Conservation (phyloP, 2,113 vertebrate species). For the Phyllostomus discolor region DNA sequence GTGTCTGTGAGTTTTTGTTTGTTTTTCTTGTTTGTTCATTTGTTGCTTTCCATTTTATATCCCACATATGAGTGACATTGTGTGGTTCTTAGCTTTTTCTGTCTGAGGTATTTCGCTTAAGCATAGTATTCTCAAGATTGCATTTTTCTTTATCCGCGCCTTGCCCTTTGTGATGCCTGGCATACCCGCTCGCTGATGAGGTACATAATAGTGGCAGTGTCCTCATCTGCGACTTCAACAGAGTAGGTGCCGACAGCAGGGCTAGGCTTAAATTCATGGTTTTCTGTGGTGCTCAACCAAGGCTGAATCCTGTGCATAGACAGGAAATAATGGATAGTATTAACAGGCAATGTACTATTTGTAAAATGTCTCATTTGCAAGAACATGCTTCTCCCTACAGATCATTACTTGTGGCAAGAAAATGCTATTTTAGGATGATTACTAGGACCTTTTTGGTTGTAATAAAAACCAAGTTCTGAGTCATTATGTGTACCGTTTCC, state of each 20-base stretch:
- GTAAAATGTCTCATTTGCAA: background rate
- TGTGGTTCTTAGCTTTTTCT: background rate
- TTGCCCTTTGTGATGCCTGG: background rate
- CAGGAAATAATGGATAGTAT: background rate
- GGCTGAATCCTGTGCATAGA: background rate
- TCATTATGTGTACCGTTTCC: background rate
- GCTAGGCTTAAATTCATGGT: background rate
- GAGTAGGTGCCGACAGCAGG: background rate
- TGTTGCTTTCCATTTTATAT: background rate
- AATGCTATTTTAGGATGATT: constrained; percentile 33
- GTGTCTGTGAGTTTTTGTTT: background rate
- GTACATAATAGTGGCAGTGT: background rate
- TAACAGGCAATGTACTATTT: background rate
- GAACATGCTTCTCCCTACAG: background rate
- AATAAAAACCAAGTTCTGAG: constrained; percentile 37
- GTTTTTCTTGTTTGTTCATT: background rate
- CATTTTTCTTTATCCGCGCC: background rate
- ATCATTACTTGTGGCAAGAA: background rate
- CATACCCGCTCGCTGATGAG: background rate
- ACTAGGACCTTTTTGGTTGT: background rate
- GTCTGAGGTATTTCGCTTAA: background rate
- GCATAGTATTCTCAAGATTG: background rate
- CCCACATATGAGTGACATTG: background rate
- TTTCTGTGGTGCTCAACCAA: background rate
- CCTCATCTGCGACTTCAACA: fast-evolving